Conservation (phyloP, 2,888 invertebrate species). For the Conistra vaccinii region DNA sequence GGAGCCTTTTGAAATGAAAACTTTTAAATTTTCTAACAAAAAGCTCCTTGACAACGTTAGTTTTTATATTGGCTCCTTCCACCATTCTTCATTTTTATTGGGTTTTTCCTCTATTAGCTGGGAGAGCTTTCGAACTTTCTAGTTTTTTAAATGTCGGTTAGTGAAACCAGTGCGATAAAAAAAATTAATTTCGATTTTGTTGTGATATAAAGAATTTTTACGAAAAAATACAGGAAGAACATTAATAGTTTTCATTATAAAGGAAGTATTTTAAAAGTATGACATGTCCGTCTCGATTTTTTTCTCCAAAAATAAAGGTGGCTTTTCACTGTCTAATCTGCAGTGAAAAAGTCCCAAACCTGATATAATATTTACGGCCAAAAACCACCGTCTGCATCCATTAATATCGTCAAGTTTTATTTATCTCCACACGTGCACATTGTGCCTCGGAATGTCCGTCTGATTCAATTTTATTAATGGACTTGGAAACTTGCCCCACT, state of each 20-base stretch:
- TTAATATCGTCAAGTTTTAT: constrained; percentile 76
- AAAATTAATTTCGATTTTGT: not conserved
- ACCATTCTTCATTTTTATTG: constrained; percentile 44
- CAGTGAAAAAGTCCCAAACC: not conserved
- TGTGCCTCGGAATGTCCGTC: constrained; percentile 88
- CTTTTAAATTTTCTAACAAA: constrained; percentile 29
- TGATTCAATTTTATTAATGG: constrained; percentile 91
- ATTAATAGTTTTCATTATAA: not conserved
- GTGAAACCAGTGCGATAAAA: constrained; percentile 1
- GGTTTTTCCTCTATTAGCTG: constrained; percentile 34
- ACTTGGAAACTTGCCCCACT: constrained; percentile 90
- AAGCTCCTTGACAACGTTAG: constrained; percentile 59
- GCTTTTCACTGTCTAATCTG: not conserved
- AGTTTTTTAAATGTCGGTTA: constrained; percentile 8
- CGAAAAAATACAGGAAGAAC: not conserved
- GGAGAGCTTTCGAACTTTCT: constrained; percentile 4
- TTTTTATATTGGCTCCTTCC: constrained; percentile 52
- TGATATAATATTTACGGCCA: constrained; percentile 6
- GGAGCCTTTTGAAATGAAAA: not conserved
- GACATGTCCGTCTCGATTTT: too few relatives aligned
- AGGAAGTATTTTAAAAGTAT: not conserved
- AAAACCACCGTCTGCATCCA: constrained; percentile 49
- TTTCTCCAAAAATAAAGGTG: not conserved
- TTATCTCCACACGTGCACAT: constrained; percentile 87
- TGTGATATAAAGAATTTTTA: not conserved